phyloP scores from a whole-genome alignment of 1,140 invertebrate species.

The Drosophila repletoides region DNA sequence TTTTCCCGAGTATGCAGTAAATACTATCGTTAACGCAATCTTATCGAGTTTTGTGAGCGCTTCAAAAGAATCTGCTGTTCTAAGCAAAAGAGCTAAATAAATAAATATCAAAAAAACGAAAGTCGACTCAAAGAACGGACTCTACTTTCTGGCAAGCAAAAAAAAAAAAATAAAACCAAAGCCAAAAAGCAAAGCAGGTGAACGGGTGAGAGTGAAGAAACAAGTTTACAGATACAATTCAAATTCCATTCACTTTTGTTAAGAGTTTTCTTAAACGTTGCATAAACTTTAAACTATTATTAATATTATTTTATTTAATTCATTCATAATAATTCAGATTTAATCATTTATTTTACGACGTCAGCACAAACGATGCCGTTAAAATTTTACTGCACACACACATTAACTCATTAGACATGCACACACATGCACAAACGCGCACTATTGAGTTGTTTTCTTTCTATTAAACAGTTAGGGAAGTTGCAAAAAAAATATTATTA shows the following conservation, averaged over 20 bases:
- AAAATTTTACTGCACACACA: not conserved
- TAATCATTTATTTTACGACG: not conserved
- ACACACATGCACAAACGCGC: not conserved
- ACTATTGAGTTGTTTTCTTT: too few relatives aligned
- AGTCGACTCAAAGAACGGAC: constrained; percentile 20
- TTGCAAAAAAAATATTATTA: not conserved
- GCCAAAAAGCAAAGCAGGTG: not conserved
- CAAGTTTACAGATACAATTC: constrained; percentile 40
- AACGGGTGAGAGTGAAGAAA: constrained; percentile 34
- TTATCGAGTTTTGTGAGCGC: constrained; percentile 51
- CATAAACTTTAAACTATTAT: constrained; percentile 30
- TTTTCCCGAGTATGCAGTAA: too few relatives aligned
- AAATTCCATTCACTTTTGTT: constrained; percentile 54
- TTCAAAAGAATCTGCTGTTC: constrained; percentile 32
- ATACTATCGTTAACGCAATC: constrained; percentile 54
- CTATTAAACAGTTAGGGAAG: constrained; percentile 19
- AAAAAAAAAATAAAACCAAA: not conserved
- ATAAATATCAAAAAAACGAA: not conserved
- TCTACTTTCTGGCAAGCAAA: not conserved
- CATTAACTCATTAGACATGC: not conserved
- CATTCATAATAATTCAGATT: not conserved
- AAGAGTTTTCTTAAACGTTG: too few relatives aligned
- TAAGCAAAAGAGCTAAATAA: constrained; percentile 8
- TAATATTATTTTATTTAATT: not conserved
- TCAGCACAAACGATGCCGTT: constrained; percentile 13